phyloP scores from a whole-genome alignment of 2,113 vertebrate genomes.

The Lophotis ruficrista region DNA sequence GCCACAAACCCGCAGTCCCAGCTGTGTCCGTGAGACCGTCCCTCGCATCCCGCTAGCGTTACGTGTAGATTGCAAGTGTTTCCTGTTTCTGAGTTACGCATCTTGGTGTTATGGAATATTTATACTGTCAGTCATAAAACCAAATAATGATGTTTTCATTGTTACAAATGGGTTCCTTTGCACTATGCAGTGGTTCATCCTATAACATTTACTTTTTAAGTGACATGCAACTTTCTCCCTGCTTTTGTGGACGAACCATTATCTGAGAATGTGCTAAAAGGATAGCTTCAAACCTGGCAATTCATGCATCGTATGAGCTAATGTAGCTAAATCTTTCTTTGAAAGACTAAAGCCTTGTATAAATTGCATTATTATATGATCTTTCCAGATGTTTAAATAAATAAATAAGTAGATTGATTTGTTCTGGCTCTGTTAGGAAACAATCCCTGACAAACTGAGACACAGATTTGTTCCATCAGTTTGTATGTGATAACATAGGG shows the following conservation, averaged over 20 bases:
- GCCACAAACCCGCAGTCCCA: fast-evolving
- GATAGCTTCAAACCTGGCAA: neutral
- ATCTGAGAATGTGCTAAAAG: neutral
- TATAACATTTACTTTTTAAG: neutral
- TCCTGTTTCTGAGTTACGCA: neutral
- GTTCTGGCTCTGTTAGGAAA: slow-evolving; percentile 4
- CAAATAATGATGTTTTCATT: neutral
- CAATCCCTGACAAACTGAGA: neutral
- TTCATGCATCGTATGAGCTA: neutral
- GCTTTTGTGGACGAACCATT: neutral
- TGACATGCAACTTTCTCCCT: neutral
- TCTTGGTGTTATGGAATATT: neutral
- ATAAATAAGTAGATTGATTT: neutral
- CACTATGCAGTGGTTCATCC: neutral
- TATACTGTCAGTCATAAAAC: neutral
- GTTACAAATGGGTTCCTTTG: neutral
- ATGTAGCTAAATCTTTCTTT: neutral
- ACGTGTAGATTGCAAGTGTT: neutral
- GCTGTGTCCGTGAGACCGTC: too few species aligned
- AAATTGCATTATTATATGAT: neutral
- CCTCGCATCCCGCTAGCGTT: neutral
- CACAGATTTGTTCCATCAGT: slow-evolving; percentile 34
- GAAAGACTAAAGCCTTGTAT: neutral
- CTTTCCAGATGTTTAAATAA: slow-evolving; percentile 1
- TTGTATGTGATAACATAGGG: neutral